Conservation (phyloP, 2,113 vertebrate genomes). For the Centropus bengalensis region DNA sequence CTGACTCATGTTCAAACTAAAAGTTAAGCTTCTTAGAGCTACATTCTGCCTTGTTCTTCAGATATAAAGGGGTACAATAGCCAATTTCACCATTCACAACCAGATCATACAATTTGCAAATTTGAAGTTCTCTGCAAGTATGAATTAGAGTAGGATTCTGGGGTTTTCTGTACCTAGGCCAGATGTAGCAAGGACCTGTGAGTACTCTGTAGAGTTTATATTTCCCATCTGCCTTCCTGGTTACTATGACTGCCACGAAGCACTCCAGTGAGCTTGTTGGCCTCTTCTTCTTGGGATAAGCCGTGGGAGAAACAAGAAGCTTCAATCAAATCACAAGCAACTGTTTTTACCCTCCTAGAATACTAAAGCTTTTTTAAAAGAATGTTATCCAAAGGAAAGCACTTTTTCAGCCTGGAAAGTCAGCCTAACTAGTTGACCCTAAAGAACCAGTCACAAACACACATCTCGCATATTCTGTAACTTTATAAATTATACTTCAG, state of each 20-base stretch:
- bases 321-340: background rate
- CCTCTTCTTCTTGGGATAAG: background rate
- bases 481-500: background rate
- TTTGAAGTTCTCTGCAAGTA: fast-evolving
- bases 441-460: background rate
- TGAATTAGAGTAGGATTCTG: background rate
- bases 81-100: background rate
- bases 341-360: background rate
- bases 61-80: fast-evolving
- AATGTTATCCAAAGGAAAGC: background rate
- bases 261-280: fast-evolving
- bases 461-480: background rate
- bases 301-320: background rate
- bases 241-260: fast-evolving
- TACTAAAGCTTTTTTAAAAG: background rate
- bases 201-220: background rate
- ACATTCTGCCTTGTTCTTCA: background rate
- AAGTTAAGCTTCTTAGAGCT: background rate
- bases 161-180: fast-evolving
- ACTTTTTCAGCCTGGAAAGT: background rate
- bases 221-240: background rate
- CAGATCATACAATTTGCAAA: too few species aligned
- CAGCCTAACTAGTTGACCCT: background rate
- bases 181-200: background rate
- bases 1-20: background rate